Conservation (phyloP, 2,888 invertebrate genomes). For the Brachyptera putata region DNA sequence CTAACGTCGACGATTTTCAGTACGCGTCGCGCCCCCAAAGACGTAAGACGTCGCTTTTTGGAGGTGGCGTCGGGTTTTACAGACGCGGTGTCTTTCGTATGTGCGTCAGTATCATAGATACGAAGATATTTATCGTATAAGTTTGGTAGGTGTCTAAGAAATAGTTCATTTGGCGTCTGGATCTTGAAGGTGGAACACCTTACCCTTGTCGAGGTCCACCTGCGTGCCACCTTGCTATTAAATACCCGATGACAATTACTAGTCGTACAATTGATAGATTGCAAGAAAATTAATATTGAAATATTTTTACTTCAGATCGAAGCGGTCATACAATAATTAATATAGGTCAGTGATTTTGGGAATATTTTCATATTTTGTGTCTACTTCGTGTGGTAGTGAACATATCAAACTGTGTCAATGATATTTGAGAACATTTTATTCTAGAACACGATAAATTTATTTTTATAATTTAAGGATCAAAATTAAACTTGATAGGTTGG, state of each 20-base stretch:
- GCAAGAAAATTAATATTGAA: too few species aligned
- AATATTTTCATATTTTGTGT: too few species aligned
- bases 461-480: too few species aligned
- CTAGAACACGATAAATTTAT: too few species aligned
- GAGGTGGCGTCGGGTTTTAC: constrained; percentile 23
- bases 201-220: background rate
- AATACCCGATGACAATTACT: background rate
- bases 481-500: too few species aligned
- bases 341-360: too few species aligned
- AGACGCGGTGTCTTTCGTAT: background rate
- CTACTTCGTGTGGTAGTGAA: too few species aligned
- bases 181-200: constrained; percentile 6
- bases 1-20: constrained; percentile 23
- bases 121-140: constrained; percentile 14
- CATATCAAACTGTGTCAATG: too few species aligned
- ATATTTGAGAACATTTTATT: too few species aligned
- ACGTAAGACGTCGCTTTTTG: constrained; percentile 31
- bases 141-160: constrained; percentile 21
- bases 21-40: constrained; percentile 29
- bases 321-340: too few species aligned
- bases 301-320: too few species aligned
- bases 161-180: constrained; percentile 10
- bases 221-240: background rate
- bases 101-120: background rate
- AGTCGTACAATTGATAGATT: too few species aligned